Conservation (phyloP, 1,140 invertebrate species). For the Diuraphis noxia region DNA sequence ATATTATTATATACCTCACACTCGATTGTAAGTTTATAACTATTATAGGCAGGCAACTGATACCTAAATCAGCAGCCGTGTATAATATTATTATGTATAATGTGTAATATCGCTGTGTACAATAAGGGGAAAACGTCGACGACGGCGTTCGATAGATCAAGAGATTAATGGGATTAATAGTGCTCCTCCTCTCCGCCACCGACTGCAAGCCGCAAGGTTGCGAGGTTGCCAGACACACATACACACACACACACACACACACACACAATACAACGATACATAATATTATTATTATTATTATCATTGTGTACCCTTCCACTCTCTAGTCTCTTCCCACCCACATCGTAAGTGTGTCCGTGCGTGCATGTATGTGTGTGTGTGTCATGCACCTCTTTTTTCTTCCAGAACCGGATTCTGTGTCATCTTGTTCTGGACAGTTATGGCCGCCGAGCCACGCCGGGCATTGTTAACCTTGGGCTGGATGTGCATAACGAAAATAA, state of each 20-base stretch:
- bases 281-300: background rate
- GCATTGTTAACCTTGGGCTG: constrained; percentile 24
- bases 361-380: constrained; percentile 28
- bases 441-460: constrained; percentile 17
- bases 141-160: constrained; percentile 37
- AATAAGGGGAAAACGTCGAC: background rate
- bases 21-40: background rate
- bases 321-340: background rate
- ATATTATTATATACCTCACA: background rate
- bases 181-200: background rate
- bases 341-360: background rate
- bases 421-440: constrained; percentile 38
- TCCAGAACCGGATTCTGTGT: constrained; percentile 42
- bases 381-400: constrained; percentile 36
- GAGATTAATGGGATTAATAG: constrained; percentile 45
- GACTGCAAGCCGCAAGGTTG: background rate
- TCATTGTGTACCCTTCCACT: background rate
- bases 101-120: too few species aligned
- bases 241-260: background rate
- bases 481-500: constrained; percentile 23
- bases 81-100: too few species aligned
- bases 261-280: too few species aligned
- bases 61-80: background rate
- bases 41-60: background rate
- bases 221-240: constrained; percentile 39